Evolutionary conservation across 2,797 vertebrate species (phyloP).

Genomic region (Sorex maritimensis): DNA sequence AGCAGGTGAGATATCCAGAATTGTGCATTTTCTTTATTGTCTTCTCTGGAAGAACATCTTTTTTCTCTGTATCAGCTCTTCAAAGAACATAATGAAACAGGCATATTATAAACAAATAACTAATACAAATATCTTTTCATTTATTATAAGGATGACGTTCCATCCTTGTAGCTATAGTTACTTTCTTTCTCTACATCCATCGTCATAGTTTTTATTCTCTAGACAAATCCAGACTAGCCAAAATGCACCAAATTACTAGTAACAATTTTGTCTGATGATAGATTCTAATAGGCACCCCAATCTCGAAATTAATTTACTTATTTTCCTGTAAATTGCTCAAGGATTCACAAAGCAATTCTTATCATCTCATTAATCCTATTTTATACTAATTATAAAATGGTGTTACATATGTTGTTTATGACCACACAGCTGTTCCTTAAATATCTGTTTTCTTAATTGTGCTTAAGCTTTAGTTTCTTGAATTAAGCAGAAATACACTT

Average conservation of each 20-base stretch:
- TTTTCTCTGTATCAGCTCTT: neutral
- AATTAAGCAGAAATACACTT: neutral
- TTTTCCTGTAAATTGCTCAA: slow-evolving; percentile 48
- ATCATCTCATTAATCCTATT: slow-evolving; percentile 67
- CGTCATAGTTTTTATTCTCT: too few species aligned
- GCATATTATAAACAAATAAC: neutral
- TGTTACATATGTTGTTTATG: slow-evolving; percentile 49
- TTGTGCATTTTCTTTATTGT: neutral
- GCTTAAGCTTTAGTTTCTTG: slow-evolving; percentile 59
- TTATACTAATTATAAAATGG: slow-evolving; percentile 64
- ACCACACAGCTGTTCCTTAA: slow-evolving; percentile 66
- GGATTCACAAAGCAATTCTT: slow-evolving; percentile 64
- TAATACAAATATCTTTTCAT: neutral
- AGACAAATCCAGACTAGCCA: neutral
- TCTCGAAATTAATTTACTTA: slow-evolving; percentile 27
- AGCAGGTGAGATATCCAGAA: neutral
- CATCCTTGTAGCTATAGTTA: neutral
- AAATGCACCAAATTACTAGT: neutral
- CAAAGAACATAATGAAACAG: neutral
- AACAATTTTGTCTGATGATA: neutral
- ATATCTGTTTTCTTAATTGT: slow-evolving; percentile 46
- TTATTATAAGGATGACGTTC: neutral
- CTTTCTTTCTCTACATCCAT: too few species aligned
- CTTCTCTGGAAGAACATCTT: neutral
- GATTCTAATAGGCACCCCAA: slow-evolving; percentile 2